Evolutionary conservation across 1,140 invertebrate species (phyloP), one percentile per base, ranked within the genome.

Genomic region (Berghia stephanieae): DNA sequence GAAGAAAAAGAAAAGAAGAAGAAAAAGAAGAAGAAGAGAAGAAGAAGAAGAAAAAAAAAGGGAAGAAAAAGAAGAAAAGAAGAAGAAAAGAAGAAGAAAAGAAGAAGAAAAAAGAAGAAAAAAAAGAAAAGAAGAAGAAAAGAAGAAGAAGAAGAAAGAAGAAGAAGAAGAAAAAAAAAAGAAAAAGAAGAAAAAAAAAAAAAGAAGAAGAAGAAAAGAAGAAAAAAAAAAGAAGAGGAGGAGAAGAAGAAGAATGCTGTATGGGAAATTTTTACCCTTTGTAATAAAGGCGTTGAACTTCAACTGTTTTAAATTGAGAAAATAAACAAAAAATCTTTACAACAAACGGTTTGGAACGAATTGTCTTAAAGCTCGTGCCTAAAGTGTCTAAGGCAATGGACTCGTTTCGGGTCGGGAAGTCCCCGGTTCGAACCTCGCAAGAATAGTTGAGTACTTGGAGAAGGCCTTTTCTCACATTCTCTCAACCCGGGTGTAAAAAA

Each of bases 161-260:
- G 21, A 31, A 60, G 21, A 31, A 60, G 21, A 21, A 31, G 21
- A 60, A 31, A 21, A 60, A 4, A 31, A 21, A 4, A 21, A 21
- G 21, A 60, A 31, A 21, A 21, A 31, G 21, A 21, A 31, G 34
- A 21, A 31, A 60, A 60, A 21, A 21, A 21, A 31, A 21, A 21
- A 21, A 21, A 21, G 55, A 21, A 21, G 21, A 6, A 21, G 21
- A 60, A 60, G 21, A 21, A 21, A 60, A 31, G 21, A 21, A 31
- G 21, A 21, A 21, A 60, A 21, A 31, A 21, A 21, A 31, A 60
- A 21, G 4, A 60, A 60, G 4, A 6, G 5, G 21, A 60, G 34
- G 21, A 21, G 55, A 60, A 60, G 55, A 60, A 60, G 55, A 60
- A 60, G 55, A 60, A 60, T 6, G n/a, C 55, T 21, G 55, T 31